A percentile compares a stretch with the other conserved stretches of the same genome.
These are phyloP conservation scores for Agrotis ipsilon DNA, from an alignment of 2,888 invertebrate genomes.

Conservation along the genomic window DNA sequence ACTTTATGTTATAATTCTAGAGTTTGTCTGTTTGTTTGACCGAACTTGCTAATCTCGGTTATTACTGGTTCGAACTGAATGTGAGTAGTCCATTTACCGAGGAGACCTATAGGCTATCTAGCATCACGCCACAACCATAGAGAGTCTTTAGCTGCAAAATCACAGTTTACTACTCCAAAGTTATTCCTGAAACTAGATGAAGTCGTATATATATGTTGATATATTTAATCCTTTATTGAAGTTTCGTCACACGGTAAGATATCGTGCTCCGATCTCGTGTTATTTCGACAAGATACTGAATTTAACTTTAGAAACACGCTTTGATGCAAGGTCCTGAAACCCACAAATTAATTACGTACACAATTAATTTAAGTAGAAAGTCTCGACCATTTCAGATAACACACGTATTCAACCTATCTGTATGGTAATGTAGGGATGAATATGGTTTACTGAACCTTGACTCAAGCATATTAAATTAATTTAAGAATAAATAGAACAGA, in stretches of 20 bases:
- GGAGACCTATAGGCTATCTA: no score
- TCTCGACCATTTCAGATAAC: not conserved
- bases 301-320: not conserved
- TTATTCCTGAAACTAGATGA: not conserved
- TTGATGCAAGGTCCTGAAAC: not conserved
- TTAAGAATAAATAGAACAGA: no score
- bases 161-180: not conserved
- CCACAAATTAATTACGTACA: not conserved
- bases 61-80: no score
- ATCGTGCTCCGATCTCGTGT: not conserved
- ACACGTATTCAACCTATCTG: not conserved
- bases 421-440: no score
- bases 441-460: no score
- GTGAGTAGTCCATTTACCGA: no score
- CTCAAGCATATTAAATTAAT: no score
- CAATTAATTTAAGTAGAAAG: not conserved
- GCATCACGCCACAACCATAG: no score
- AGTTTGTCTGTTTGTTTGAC: no score
- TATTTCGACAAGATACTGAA: conserved; percentile 1
- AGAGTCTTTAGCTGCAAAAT: not conserved
- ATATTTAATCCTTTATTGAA: conserved; percentile 4
- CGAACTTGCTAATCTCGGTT: no score
- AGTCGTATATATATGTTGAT: not conserved
- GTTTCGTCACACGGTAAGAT: not conserved
- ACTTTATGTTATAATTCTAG: no score